Percentiles rank a stretch among this genome's conserved stretches.
These are phyloP conservation scores for Polydrusus tereticollis DNA, from an alignment of 2,888 invertebrate species.

Conservation along the genomic window DNA sequence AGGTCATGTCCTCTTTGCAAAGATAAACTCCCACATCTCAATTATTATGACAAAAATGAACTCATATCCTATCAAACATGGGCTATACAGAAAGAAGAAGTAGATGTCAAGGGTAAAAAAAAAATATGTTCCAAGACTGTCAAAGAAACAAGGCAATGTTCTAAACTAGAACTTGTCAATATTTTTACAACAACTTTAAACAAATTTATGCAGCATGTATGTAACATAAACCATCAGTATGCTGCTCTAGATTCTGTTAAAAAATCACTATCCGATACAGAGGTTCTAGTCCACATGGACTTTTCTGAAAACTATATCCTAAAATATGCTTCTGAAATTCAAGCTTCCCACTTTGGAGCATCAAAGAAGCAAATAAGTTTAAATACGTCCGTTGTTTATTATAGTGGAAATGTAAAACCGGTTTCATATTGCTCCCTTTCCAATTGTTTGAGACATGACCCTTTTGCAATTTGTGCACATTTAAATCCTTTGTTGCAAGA, in stretches of 20 bases:
- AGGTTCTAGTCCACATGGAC: neutral
- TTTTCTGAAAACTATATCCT: neutral
- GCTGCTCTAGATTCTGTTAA: neutral
- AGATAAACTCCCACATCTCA: neutral
- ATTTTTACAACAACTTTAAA: neutral
- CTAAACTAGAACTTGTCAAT: neutral
- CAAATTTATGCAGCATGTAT: neutral
- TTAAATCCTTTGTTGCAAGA: conserved; percentile 16
- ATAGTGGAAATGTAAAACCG: neutral
- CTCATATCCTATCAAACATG: conserved; percentile 13
- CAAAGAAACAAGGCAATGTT: neutral
- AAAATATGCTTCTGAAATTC: conserved; percentile 31
- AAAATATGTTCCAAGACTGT: neutral
- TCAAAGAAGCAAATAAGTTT: conserved; percentile 20
- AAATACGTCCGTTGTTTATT: conserved; percentile 23
- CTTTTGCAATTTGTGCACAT: conserved; percentile 40
- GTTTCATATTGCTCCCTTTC: conserved; percentile 33
- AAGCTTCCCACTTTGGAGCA: conserved; percentile 26
- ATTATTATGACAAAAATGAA: conserved; percentile 13
- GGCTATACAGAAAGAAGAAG: neutral
- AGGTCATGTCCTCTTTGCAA: conserved; percentile 22
- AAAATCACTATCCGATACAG: neutral
- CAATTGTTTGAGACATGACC: conserved; percentile 34
- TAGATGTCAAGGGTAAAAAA: neutral
- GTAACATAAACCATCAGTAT: neutral